Conservation (phyloP, 1,140 invertebrate genomes). For the Eupristina koningsbergeri region DNA sequence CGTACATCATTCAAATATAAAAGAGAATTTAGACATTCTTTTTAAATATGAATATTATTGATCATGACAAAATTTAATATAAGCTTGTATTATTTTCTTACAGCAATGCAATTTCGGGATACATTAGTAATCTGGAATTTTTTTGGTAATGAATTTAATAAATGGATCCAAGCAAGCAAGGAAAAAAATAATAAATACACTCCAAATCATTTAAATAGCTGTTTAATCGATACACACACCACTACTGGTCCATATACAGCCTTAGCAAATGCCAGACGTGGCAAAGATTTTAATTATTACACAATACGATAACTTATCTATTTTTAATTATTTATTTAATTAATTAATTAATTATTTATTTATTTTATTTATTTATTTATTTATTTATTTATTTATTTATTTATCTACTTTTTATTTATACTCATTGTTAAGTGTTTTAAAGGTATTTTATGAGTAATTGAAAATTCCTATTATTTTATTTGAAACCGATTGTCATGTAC, state of each 20-base stretch:
- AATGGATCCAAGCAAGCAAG: constrained; percentile 33
- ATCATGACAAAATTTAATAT: not conserved
- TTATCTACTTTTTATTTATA: too few species aligned
- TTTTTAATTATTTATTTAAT: not conserved
- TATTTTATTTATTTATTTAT: not conserved
- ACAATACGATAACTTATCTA: constrained; percentile 37
- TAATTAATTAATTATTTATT: not conserved
- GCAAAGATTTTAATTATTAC: constrained; percentile 41
- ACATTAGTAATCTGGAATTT: constrained; percentile 58
- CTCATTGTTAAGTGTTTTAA: constrained; percentile 7
- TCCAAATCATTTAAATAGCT: constrained; percentile 1
- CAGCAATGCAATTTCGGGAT: constrained; percentile 50
- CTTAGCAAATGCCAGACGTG: not conserved
- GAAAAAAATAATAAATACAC: not conserved
- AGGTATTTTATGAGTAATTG: constrained; percentile 39
- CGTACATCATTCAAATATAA: too few species aligned
- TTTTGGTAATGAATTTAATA: constrained; percentile 55
- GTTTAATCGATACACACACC: not conserved
- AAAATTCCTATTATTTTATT: not conserved
- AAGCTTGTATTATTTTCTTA: not conserved
- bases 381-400: not conserved
- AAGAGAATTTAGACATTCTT: not conserved
- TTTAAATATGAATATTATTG: not conserved
- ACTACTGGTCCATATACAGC: not conserved
- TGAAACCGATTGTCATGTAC: not conserved